Evolutionary conservation across 2,797 vertebrate species (phyloP).

Genomic region (Morus bassanus): DNA sequence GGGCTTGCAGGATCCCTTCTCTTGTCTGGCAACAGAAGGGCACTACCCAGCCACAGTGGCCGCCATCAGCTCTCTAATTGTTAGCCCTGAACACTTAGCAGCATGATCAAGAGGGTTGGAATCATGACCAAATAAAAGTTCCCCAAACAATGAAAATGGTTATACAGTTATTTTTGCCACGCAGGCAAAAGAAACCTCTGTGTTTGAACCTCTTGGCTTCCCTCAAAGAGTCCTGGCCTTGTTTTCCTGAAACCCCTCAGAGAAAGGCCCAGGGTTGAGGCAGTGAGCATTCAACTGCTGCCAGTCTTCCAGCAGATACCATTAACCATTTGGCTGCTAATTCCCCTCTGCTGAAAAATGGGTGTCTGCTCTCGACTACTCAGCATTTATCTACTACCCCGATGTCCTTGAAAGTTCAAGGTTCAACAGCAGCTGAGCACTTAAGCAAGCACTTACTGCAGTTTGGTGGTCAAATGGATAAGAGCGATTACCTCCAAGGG

Average conservation of each 20-base stretch:
- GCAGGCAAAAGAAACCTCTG: neutral
- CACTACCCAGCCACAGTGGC: neutral
- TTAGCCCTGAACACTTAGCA: neutral
- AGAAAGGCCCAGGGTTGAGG: neutral
- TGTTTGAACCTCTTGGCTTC: neutral
- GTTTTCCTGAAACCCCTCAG: neutral
- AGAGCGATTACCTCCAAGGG: neutral
- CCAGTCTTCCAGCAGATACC: neutral
- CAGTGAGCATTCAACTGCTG: neutral
- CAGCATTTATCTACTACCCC: neutral
- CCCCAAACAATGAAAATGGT: neutral
- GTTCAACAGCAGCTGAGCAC: conserved; percentile 32
- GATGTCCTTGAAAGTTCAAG: conserved; percentile 37
- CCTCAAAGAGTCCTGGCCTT: conserved; percentile 11
- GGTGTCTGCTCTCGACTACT: neutral
- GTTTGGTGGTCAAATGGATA: conserved; percentile 30
- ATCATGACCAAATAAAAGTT: neutral
- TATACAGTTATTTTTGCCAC: neutral
- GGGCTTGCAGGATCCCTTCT: neutral
- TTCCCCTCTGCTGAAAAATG: neutral
- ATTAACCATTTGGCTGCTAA: conserved; percentile 20
- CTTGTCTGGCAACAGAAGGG: neutral
- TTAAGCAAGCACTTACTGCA: conserved; percentile 30
- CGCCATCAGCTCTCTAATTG: fast-evolving
- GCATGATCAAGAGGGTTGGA: neutral